These are phyloP conservation scores for Drosophila histrio DNA, from an alignment of 2,888 invertebrate genomes.

Conservation along the genomic window DNA sequence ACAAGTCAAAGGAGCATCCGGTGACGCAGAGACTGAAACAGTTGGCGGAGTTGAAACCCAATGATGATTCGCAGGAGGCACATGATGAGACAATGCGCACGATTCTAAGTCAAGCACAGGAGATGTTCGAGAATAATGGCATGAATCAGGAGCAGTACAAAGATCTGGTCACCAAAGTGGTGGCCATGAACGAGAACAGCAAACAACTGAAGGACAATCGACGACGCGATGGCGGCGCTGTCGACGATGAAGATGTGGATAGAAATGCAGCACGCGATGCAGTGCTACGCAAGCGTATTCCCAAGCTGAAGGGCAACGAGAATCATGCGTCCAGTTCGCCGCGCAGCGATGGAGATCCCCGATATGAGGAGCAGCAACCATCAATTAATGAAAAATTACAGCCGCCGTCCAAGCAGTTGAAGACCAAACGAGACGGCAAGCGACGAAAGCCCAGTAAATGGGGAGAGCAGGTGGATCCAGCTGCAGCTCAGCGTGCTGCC, in stretches of 20 bases:
- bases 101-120: conserved; percentile 92
- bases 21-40: conserved; percentile 71
- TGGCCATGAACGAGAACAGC: conserved; percentile 90
- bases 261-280: conserved; percentile 84
- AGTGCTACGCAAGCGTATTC: conserved; percentile 83
- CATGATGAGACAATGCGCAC: conserved; percentile 89
- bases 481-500: conserved; percentile 60
- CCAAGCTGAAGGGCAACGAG: conserved; percentile 81
- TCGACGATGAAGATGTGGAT: conserved; percentile 60
- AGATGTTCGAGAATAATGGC: conserved; percentile 90
- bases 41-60: conserved; percentile 77
- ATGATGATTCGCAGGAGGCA: conserved; percentile 85
- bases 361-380: conserved; percentile 60
- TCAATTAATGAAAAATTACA: conserved; percentile 18
- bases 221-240: conserved; percentile 86
- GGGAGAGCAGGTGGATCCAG: conserved; percentile 75
- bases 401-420: conserved; percentile 29
- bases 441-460: conserved; percentile 81
- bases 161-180: conserved; percentile 90
- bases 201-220: conserved; percentile 91
- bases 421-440: conserved; percentile 66
- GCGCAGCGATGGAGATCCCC: conserved; percentile 64
- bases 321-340: conserved; percentile 55
- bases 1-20: conserved; percentile 65
- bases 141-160: conserved; percentile 91